These are phyloP conservation scores for Aegotheles bennettii DNA, from an alignment of 2,113 vertebrate genomes.

Conservation along the genomic window DNA sequence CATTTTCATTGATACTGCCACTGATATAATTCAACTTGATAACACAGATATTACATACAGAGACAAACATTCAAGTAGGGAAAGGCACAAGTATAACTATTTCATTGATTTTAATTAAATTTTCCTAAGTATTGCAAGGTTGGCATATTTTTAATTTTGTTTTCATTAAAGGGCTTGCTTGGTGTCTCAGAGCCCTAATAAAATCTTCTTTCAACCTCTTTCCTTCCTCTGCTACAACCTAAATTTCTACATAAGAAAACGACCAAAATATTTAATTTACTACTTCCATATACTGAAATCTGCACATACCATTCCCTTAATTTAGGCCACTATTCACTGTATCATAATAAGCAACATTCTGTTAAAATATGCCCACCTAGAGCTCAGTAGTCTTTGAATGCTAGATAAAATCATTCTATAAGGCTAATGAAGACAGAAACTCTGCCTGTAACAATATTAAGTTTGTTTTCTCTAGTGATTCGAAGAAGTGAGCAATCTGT, in stretches of 20 bases:
- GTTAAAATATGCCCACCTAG: slow-evolving; percentile 72
- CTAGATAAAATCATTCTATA: slow-evolving; percentile 81
- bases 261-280: slow-evolving; percentile 54
- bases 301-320: slow-evolving; percentile 57
- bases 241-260: slow-evolving; percentile 42
- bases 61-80: slow-evolving; percentile 27
- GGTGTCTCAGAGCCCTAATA: slow-evolving; percentile 55
- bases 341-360: slow-evolving; percentile 64
- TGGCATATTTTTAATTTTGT: slow-evolving; percentile 68
- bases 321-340: slow-evolving; percentile 61
- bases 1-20: slow-evolving; percentile 35
- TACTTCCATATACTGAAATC: slow-evolving; percentile 34
- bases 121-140: slow-evolving; percentile 58
- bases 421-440: slow-evolving; percentile 96
- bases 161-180: slow-evolving; percentile 56
- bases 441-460: slow-evolving; percentile 87
- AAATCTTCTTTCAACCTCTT: slow-evolving; percentile 29
- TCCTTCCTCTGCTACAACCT: background rate
- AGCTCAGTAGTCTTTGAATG: slow-evolving; percentile 72
- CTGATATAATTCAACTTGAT: slow-evolving; percentile 53
- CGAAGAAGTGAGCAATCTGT: slow-evolving; percentile 94
- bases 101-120: slow-evolving; percentile 70
- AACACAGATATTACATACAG: slow-evolving; percentile 34
- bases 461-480: slow-evolving; percentile 90
- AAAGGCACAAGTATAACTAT: slow-evolving; percentile 42